Conservation (phyloP, 1,140 invertebrate genomes). For the Teleopsis dalmanni region DNA sequence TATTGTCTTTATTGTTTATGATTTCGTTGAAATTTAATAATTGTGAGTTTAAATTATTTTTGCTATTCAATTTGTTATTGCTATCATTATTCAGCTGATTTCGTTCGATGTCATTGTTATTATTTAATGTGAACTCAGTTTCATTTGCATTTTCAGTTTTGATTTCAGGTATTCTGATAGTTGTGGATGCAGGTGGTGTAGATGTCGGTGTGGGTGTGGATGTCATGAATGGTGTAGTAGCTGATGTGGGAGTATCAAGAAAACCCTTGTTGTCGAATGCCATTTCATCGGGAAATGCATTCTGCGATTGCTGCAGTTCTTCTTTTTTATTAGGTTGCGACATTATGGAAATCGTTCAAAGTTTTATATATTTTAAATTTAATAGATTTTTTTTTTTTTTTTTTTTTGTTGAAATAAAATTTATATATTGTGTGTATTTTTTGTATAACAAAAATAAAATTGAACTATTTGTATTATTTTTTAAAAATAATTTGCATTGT, state of each 20-base stretch:
- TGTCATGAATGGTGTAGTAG: neutral
- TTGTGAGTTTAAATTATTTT: conserved; percentile 11
- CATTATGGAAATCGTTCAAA: neutral
- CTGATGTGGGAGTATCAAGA: neutral
- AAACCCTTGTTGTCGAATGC: neutral
- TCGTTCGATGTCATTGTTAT: neutral
- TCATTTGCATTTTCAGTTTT: conserved; percentile 2
- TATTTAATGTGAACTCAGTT: neutral
- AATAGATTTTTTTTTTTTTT: neutral
- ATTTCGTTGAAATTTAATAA: neutral
- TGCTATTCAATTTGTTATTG: conserved; percentile 15
- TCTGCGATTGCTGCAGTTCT: neutral
- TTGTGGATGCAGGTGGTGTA: conserved; percentile 3
- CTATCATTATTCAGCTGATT: conserved; percentile 8
- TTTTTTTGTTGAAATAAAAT: conserved; percentile 12
- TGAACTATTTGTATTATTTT: neutral
- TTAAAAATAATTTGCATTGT: too few relatives aligned
- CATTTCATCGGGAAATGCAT: conserved; percentile 2
- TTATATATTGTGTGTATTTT: conserved; percentile 9
- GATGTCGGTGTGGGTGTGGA: neutral
- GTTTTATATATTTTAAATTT: neutral
- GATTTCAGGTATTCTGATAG: neutral
- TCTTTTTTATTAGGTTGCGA: conserved; percentile 1
- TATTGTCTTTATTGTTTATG: conserved; percentile 8
- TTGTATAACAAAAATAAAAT: neutral